Evolutionary conservation across 1,140 invertebrate genomes (phyloP), one percentile per base, ranked within the genome.

Genomic region (Chironomus tepperi): DNA sequence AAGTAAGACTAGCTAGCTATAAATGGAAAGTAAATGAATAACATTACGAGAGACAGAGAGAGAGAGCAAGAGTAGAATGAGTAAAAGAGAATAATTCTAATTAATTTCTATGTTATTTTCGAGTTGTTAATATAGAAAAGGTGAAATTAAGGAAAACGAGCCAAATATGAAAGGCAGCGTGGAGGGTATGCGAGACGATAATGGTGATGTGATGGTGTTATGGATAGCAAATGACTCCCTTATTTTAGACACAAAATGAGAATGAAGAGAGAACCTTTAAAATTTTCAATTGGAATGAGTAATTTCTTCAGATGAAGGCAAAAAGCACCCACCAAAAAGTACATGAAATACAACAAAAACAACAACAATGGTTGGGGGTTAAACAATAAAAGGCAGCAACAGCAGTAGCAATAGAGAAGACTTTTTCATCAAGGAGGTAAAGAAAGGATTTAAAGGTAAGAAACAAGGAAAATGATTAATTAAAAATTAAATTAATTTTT

Each of bases 401-500:
- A 16, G 18, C 18, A n/a, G 7, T 2, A 19, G 7, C 2, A n/a
- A 16, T 3, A 19, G n/a, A 67, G 64, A 70, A 70, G 65, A 18
- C 16, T 70, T 57, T 34, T 34, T 34, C 24, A 2, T 34, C 24
- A 34, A 34, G 24, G 47, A 57, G 47, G n/a, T 3, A 57, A 57
- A 70, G 18, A 21, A 70, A 70, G 65, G 65, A 70, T 70, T 70
- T 70, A 70, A 70, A 21, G 65, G 16, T 57, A 57, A 57, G 47
- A 21, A 70, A 70, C 65, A 18, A 70, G 65, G 65, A 70, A 70
- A 70, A 70, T 70, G 65, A 70, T 70, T 70, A 70, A 70, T 70
- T 70, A 70, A 70, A 70, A 70, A 70, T 70, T 70, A 70, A 70
- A 70, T 70, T 70, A 70, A 70, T 70, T 70, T 70, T 70, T 70